Base-by-base conservation (phyloP, 1,140 invertebrate species). In the Harlomillsia oculata region DNA sequence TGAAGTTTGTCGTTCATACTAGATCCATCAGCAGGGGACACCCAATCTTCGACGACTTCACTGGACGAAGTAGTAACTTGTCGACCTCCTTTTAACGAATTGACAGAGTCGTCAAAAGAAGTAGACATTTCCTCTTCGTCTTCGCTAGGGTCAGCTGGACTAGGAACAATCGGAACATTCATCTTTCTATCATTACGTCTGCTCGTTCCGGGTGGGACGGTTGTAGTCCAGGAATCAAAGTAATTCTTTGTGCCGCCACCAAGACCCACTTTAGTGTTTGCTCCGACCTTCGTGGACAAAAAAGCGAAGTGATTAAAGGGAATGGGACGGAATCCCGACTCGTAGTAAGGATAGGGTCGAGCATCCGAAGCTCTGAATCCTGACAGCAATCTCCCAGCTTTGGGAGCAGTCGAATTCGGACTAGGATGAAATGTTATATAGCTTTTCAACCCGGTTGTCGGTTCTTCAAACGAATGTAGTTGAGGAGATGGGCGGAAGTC, bases 11-110 rank as follows among this genome's bases (percentile, higher is more conserved):
- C 18, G 20, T 49, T 54, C 1, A 48, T 5, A 26, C 46, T 40
- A 21, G 41, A 43, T 16, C 36, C 11, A 28, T 49, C 16, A n/a
- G 37, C 37, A 0, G 48, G 49, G 25, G 25, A 45, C 2, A 53
- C 6, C 63, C 63, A 65, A 29, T 65, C 53, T 28, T 65, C 63
- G 32, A 65, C 50, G 21, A 26, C 14, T 46, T 65, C 63, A 34
- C 46, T 59, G 2, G 63, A 65, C 21, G 63, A 57, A 11, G 60
- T 57, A 5, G 60, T 54, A 29, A 50, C 44, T 21, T 58, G 48
- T 39, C 44, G 26, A 30, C 45, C 51, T 21, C 34, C 20, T 2
- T 39, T 25, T 14, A 46, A 46, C 11, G 56, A 39, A 20, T 23
- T 18, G 14, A 32, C 26, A 20, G 45, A 9, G n/a, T 34, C n/a